Percentiles rank a stretch among this genome's conserved stretches.
Conservation (phyloP, 2,888 invertebrate species). For the Bruchidius siliquastri region DNA sequence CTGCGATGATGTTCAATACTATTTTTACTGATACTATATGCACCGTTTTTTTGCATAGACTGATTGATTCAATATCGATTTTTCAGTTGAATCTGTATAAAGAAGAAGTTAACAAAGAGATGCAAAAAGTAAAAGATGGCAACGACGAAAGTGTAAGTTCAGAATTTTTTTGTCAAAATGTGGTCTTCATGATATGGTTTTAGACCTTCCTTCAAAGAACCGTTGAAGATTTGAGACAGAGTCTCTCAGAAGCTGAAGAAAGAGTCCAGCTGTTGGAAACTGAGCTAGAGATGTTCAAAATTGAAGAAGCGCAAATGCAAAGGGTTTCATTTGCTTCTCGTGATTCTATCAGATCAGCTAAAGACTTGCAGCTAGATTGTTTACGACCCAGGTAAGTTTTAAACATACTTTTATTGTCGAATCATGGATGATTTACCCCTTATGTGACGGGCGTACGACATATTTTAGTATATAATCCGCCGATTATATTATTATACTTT, state of each 20-base stretch:
- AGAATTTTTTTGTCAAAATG: not conserved
- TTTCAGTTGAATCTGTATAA: constrained; percentile 58
- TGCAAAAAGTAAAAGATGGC: constrained; percentile 52
- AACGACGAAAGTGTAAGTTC: constrained; percentile 52
- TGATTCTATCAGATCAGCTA: constrained; percentile 13
- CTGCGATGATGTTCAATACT: too few relatives aligned
- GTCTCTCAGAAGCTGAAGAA: constrained; percentile 31
- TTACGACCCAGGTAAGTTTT: not conserved
- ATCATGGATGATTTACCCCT: too few relatives aligned
- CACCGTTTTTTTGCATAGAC: constrained; percentile 11
- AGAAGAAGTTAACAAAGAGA: constrained; percentile 60
- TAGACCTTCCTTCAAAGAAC: constrained; percentile 25
- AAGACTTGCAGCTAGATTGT: not conserved
- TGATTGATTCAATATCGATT: constrained; percentile 19
- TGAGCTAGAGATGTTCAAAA: constrained; percentile 24
- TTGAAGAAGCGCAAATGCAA: constrained; percentile 9
- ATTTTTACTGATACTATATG: not conserved
- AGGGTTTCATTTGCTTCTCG: constrained; percentile 12
- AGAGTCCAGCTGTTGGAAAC: constrained; percentile 28
- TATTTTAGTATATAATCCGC: too few relatives aligned
- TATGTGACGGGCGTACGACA: too few relatives aligned
- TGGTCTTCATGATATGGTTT: not conserved
- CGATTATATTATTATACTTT: too few relatives aligned
- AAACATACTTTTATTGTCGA: too few relatives aligned
- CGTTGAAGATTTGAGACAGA: constrained; percentile 26